Conservation (phyloP, 2,888 invertebrate genomes). For the Pachycephus smyrnensis region DNA sequence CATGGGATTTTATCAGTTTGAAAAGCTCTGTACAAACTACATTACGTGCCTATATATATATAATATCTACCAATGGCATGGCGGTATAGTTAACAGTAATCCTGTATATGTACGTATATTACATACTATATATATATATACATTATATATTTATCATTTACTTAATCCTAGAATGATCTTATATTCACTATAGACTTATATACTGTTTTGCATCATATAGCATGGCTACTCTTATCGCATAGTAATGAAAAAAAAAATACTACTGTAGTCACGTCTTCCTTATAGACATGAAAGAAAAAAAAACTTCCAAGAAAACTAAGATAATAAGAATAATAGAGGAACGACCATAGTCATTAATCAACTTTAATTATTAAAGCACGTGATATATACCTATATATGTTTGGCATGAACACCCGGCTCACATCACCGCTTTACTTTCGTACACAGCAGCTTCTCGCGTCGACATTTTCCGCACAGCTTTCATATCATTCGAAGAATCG, state of each 20-base stretch:
- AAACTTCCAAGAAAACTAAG: not conserved
- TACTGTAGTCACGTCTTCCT: not conserved
- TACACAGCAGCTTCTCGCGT: conserved; percentile 1
- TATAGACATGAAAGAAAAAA: not conserved
- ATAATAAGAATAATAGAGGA: not conserved
- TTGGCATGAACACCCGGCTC: not conserved
- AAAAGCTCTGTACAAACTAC: not conserved
- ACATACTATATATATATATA: not conserved
- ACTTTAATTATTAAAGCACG: not conserved
- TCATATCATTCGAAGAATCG: not conserved
- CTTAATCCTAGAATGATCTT: no score
- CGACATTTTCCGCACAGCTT: not conserved
- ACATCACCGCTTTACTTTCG: not conserved
- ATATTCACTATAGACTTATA: not conserved
- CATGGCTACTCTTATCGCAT: not conserved
- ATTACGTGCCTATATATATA: not conserved
- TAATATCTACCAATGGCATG: not conserved
- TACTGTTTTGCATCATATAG: not conserved
- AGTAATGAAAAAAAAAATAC: not conserved
- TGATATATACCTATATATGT: not conserved
- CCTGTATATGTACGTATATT: not conserved
- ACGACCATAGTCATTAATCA: not conserved
- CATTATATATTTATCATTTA: not conserved
- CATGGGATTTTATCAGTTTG: not conserved
- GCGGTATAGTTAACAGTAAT: not conserved